Evolutionary conservation across 2,113 vertebrate species (phyloP).

Genomic region (Gadus macrocephalus): DNA sequence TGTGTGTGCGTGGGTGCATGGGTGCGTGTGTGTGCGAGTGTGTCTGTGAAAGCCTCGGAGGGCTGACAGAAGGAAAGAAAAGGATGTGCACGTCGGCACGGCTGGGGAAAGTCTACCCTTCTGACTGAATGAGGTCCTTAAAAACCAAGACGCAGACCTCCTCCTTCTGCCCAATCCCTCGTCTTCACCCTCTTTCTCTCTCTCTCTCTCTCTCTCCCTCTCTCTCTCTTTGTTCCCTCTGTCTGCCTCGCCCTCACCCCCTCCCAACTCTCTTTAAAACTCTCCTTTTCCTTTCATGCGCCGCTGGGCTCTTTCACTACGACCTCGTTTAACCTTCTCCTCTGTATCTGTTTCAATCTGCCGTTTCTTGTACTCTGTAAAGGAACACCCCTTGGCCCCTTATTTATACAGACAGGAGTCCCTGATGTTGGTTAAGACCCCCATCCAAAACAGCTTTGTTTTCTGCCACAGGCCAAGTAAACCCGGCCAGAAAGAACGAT

Average conservation of each 20-base stretch:
- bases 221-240: slow-evolving; percentile 24
- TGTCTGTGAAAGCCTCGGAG: slow-evolving; percentile 65
- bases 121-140: slow-evolving; percentile 40
- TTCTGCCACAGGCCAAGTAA: slow-evolving; percentile 39
- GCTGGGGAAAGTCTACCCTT: slow-evolving; percentile 69
- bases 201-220: slow-evolving; percentile 29
- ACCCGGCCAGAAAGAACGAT: slow-evolving; percentile 47
- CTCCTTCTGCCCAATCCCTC: slow-evolving; percentile 15
- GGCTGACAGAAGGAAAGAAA: slow-evolving; percentile 79
- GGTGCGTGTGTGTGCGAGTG: slow-evolving; percentile 25
- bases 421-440: slow-evolving; percentile 26
- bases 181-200: slow-evolving; percentile 21
- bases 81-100: slow-evolving; percentile 81
- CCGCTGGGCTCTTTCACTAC: slow-evolving; percentile 38
- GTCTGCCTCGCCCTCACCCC: slow-evolving; percentile 22
- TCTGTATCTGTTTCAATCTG: slow-evolving; percentile 47
- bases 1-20: not conserved
- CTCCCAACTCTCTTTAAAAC: slow-evolving; percentile 5
- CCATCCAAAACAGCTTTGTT: slow-evolving; percentile 35
- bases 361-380: slow-evolving; percentile 39
- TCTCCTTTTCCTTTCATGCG: slow-evolving; percentile 28
- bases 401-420: slow-evolving; percentile 44
- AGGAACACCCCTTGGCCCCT: slow-evolving; percentile 44
- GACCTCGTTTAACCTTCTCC: slow-evolving; percentile 55
- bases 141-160: slow-evolving; percentile 29